Percentiles rank a stretch among this genome's conserved stretches.
Evolutionary conservation across 2,797 vertebrate species (phyloP).

Genomic region (Centropyge bicolor): DNA sequence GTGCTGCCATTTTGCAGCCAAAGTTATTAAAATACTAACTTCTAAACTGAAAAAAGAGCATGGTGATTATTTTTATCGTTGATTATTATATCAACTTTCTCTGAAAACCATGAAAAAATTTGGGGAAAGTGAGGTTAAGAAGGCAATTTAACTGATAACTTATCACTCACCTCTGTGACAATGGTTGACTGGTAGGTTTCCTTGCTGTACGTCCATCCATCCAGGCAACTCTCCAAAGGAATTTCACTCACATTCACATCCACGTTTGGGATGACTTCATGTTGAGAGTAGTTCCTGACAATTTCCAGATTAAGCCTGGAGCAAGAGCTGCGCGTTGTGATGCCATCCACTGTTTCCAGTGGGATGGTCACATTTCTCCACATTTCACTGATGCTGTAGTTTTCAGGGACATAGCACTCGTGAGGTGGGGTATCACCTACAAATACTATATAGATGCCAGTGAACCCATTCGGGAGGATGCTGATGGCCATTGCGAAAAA

Average conservation of each 20-base stretch:
- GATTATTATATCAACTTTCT: no score
- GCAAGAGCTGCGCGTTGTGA: conserved; percentile 79
- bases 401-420: conserved; percentile 84
- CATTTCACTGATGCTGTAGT: conserved; percentile 82
- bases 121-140: not conserved
- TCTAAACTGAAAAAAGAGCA: not conserved
- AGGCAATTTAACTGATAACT: not conserved
- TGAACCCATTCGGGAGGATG: conserved; percentile 91
- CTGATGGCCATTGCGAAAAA: conserved; percentile 90
- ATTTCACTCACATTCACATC: conserved; percentile 85
- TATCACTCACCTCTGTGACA: conserved; percentile 82
- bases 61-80: no score
- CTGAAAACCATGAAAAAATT: not conserved
- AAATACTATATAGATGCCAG: conserved; percentile 85
- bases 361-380: conserved; percentile 89
- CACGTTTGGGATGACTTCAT: conserved; percentile 78
- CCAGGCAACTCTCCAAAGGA: conserved; percentile 83
- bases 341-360: conserved; percentile 67
- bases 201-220: conserved; percentile 86
- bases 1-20: not conserved
- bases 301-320: conserved; percentile 84
- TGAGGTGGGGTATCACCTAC: conserved; percentile 86
- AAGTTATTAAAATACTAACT: not conserved
- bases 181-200: conserved; percentile 84
- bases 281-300: conserved; percentile 83